A percentile compares a stretch with the other conserved stretches of the same genome.
Conservation (phyloP, 1,140 invertebrate species). For the Dinothrombium tinctorium region DNA sequence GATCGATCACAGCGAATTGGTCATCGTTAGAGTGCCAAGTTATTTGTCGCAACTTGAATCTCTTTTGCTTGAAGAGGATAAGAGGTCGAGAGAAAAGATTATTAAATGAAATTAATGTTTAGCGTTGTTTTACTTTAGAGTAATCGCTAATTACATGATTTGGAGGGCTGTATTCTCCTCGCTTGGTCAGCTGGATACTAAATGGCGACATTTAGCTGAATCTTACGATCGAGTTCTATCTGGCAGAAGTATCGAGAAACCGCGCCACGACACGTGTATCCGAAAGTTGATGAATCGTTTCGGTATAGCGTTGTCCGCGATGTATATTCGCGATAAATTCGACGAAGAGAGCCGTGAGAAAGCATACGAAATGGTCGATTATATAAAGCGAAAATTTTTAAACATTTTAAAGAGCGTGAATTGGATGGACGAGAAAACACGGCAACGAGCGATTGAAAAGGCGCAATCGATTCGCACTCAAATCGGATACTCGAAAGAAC, state of each 20-base stretch:
- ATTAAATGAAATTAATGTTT: not conserved
- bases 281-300: conserved; percentile 19
- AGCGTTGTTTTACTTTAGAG: conserved; percentile 2
- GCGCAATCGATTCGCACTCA: conserved; percentile 20
- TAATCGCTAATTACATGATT: conserved; percentile 28
- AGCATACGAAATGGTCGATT: conserved; percentile 17
- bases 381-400: conserved; percentile 16
- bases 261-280: conserved; percentile 18
- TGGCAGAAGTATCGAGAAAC: conserved; percentile 19
- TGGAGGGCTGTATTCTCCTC: conserved; percentile 37
- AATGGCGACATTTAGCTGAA: conserved; percentile 2
- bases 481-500: conserved; percentile 24
- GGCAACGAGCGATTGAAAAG: conserved; percentile 2
- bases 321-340: conserved; percentile 26
- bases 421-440: conserved; percentile 52
- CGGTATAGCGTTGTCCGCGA: conserved; percentile 23
- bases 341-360: conserved; percentile 23
- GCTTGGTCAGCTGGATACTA: conserved; percentile 25
- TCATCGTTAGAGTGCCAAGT: conserved; percentile 10
- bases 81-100: conserved; percentile 1
- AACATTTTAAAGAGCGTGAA: conserved; percentile 37
- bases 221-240: conserved; percentile 1
- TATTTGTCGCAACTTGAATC: conserved; percentile 9
- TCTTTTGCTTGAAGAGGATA: conserved; percentile 3
- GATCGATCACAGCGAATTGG: conserved; percentile 4